Conservation (phyloP, 2,113 vertebrate genomes). For the Tonatia bakeri region DNA sequence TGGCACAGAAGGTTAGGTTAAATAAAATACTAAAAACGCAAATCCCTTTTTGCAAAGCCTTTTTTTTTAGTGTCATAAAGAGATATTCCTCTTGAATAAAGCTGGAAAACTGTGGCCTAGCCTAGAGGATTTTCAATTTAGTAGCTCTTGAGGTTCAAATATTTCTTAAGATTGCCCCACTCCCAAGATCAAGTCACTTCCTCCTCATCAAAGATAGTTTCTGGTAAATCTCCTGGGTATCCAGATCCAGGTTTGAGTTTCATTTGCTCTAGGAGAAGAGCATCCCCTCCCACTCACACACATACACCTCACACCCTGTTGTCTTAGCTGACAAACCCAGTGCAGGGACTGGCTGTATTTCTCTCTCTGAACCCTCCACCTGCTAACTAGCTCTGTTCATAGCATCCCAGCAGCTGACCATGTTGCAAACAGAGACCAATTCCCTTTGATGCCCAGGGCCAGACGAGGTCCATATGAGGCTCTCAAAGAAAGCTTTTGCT, state of each 20-base stretch:
- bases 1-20: not conserved
- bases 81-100: not conserved
- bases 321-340: not conserved
- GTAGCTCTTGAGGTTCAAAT: not conserved
- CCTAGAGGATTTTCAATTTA: not conserved
- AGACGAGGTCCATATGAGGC: constrained; percentile 69
- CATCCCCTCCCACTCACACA: not conserved
- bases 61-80: not conserved
- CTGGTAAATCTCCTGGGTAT: not conserved
- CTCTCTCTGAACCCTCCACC: constrained; percentile 48
- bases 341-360: not conserved
- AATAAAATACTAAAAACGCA: not conserved
- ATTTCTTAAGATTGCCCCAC: not conserved
- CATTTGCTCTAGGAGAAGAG: not conserved
- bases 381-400: not conserved
- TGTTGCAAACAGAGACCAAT: constrained; percentile 57
- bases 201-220: not conserved
- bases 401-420: constrained; percentile 34
- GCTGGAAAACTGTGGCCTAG: not conserved
- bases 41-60: not conserved
- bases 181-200: not conserved
- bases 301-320: not conserved
- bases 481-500: constrained; percentile 39
- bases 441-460: constrained; percentile 66
- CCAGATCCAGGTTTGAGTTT: not conserved